Base-by-base conservation (phyloP, 2,113 vertebrate species). In the Eleginops maclovinus region DNA sequence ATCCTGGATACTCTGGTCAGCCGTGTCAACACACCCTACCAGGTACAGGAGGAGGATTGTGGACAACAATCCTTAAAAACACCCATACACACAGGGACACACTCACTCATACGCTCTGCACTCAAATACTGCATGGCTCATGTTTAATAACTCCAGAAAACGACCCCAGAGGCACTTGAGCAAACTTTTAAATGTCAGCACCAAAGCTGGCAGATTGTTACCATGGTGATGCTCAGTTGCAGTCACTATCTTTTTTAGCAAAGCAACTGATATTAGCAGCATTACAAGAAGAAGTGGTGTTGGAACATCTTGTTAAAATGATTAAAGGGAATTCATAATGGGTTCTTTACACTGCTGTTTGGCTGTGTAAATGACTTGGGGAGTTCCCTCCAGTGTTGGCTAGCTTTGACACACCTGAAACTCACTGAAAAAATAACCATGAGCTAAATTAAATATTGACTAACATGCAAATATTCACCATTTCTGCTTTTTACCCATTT, bases 1-100 rank as follows among this genome's bases (percentile, higher is more conserved):
- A 97, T 99, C 74, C 89, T 99, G 19, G 98, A 99, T 54, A 99
- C 98, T 0, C 94, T 99, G 2, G 98, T 98, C 9, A 99, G 98
- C 92, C 95, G 98, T 31, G 97, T 99, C 93, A 99, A 99, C 93
- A 99, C 98, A 0, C 98, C 98, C 0, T 99, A 98, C 89, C 96
- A 95, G 96, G 98, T 99, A 84, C 14, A 10, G 7, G 1, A 10
- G 8, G 2, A 47, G 6, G 24, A 67, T 53, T 53, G 13, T n/a
- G 19, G 6, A n/a, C 9, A 26, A 17, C 3, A 10, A 16, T 44
- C 49, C 21, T 24, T 10, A 10, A 13, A 70, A 40, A 54, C 26
- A 47, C 17, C 10, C 41, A 13, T 22, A 10, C 40, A 17, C 19
- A 72, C n/a, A 13, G 36, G 15, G 19, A 59, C 59, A 54, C 43